Evolutionary conservation across 2,888 invertebrate genomes (phyloP).

Genomic region (Cyrtodaria siliqua): DNA sequence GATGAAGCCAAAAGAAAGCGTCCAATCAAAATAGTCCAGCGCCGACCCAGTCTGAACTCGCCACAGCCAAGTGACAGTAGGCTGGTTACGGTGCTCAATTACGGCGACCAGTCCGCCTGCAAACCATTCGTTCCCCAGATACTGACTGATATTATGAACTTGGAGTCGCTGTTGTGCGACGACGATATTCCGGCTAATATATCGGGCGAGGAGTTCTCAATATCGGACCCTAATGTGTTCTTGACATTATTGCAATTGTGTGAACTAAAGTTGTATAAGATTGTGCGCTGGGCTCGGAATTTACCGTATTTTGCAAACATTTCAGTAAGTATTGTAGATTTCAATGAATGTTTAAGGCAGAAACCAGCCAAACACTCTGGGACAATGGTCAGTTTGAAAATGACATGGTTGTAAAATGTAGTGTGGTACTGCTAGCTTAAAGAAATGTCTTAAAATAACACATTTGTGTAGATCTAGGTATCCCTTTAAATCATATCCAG

Average conservation of each 20-base stretch:
- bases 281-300: conserved; percentile 99
- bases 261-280: conserved; percentile 97
- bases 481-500: no score
- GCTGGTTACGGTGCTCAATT: conserved; percentile 77
- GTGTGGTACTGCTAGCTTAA: no score
- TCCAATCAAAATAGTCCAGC: conserved; percentile 47
- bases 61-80: conserved; percentile 60
- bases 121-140: conserved; percentile 75
- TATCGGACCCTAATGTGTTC: conserved; percentile 76
- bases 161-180: conserved; percentile 82
- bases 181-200: conserved; percentile 77
- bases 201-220: conserved; percentile 71
- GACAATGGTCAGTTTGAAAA: no score
- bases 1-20: conserved; percentile 68
- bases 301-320: conserved; percentile 98
- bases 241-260: conserved; percentile 87
- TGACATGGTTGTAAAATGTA: no score
- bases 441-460: no score
- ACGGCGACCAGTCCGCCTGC: conserved; percentile 25
- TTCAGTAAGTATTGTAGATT: conserved; percentile 90
- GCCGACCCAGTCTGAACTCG: conserved; percentile 11
- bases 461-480: no score
- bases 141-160: conserved; percentile 83
- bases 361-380: no score
- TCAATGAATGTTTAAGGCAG: no score